These are phyloP conservation scores for Scatophagus argus DNA, from an alignment of 2,113 vertebrate genomes.

Conservation along the genomic window DNA sequence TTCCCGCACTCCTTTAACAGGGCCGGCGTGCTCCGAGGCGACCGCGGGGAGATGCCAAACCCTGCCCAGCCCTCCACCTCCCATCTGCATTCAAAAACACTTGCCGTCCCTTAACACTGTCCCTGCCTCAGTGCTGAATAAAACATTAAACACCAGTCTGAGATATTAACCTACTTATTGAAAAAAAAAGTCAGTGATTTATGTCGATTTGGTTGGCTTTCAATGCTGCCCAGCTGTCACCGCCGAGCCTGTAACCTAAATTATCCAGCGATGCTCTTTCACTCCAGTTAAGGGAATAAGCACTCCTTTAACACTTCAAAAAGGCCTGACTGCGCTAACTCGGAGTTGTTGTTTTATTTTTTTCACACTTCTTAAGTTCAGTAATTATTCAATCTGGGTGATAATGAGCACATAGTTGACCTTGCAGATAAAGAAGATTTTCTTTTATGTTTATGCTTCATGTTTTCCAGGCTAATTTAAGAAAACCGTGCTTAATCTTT, in stretches of 20 bases:
- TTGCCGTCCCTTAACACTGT: slow-evolving; percentile 75
- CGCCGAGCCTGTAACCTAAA: slow-evolving; percentile 81
- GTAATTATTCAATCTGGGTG: slow-evolving; percentile 78
- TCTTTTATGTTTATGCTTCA: slow-evolving; percentile 75
- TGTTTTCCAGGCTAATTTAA: slow-evolving; percentile 81
- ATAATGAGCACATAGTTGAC: slow-evolving; percentile 76
- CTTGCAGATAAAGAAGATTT: slow-evolving; percentile 74
- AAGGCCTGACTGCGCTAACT: slow-evolving; percentile 69
- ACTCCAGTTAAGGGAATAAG: slow-evolving; percentile 82
- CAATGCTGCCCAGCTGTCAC: slow-evolving; percentile 84
- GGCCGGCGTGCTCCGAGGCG: slow-evolving; percentile 49
- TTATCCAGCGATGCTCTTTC: slow-evolving; percentile 81
- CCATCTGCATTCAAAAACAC: slow-evolving; percentile 72
- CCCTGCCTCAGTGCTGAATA: slow-evolving; percentile 77
- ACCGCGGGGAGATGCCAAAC: slow-evolving; percentile 63
- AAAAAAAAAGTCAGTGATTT: slow-evolving; percentile 80
- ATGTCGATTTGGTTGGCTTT: slow-evolving; percentile 82
- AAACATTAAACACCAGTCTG: slow-evolving; percentile 84
- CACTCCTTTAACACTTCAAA: slow-evolving; percentile 83
- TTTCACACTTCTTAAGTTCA: slow-evolving; percentile 64
- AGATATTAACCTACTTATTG: slow-evolving; percentile 88
- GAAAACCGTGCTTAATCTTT: slow-evolving; percentile 81
- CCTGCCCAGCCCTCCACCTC: slow-evolving; percentile 63
- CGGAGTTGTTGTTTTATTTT: slow-evolving; percentile 65
- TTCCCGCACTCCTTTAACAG: slow-evolving; percentile 55